A percentile compares a stretch with the other conserved stretches of the same genome.
Conservation (phyloP, 2,113 vertebrate species). For the Trogon surrucura region DNA sequence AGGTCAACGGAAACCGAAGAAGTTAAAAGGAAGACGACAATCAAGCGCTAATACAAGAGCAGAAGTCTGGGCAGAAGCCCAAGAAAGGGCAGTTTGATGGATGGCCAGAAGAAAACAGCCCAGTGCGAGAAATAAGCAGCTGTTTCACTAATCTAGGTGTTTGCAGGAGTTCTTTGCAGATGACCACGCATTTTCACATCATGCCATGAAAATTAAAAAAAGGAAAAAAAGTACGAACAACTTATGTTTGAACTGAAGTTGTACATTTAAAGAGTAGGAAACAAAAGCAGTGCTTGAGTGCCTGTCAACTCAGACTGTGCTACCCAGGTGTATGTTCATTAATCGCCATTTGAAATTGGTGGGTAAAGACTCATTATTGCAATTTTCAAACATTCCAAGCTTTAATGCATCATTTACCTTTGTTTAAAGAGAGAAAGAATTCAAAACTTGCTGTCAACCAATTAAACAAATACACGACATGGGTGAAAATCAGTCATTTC, state of each 20-base stretch:
- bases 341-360: not conserved
- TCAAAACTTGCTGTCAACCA: not conserved
- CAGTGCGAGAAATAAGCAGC: not conserved
- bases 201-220: not conserved
- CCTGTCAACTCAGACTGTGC: not conserved
- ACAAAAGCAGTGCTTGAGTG: not conserved
- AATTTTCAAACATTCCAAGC: not conserved
- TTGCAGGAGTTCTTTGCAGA: not conserved
- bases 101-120: not conserved
- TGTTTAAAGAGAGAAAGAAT: not conserved
- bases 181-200: not conserved
- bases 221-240: not conserved
- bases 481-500: not conserved
- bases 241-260: not conserved
- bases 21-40: not conserved
- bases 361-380: not conserved
- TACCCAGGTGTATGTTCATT: not conserved
- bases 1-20: not conserved
- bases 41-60: not conserved
- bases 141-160: not conserved
- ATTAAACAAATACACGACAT: accelerated
- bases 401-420: not conserved
- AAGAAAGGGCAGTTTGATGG: not conserved
- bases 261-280: not conserved
- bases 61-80: not conserved